Conservation (phyloP, 2,888 invertebrate species). For the Papilio elwesi region DNA sequence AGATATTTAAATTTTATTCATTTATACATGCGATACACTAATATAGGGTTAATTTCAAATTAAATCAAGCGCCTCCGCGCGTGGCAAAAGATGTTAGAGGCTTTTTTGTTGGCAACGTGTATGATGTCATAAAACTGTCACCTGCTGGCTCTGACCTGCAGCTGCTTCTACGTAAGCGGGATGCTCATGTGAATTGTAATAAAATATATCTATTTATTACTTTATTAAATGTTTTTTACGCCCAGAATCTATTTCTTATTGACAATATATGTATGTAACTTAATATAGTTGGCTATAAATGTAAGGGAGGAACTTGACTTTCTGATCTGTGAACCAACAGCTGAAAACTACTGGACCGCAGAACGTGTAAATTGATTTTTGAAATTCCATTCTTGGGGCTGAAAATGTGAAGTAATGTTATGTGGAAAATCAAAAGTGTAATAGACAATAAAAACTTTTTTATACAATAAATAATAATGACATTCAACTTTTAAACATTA, state of each 20-base stretch:
- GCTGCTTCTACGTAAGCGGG: conserved; percentile 38
- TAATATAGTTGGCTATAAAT: neutral
- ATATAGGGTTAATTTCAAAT: conserved; percentile 33
- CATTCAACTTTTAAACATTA: too few relatives aligned
- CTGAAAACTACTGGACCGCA: too few relatives aligned
- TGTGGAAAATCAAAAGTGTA: too few relatives aligned
- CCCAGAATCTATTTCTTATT: conserved; percentile 3
- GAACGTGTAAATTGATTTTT: too few relatives aligned
- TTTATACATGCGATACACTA: neutral
- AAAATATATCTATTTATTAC: conserved; percentile 22
- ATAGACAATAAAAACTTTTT: too few relatives aligned
- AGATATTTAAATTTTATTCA: conserved; percentile 1
- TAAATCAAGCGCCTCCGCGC: conserved; percentile 30
- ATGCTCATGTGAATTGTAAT: conserved; percentile 22
- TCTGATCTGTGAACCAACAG: too few relatives aligned
- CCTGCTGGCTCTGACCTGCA: conserved; percentile 40
- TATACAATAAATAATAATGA: too few relatives aligned
- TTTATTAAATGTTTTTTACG: neutral
- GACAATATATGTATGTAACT: neutral
- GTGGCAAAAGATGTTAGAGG: conserved; percentile 32
- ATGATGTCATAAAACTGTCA: conserved; percentile 41
- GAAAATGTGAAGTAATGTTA: too few relatives aligned
- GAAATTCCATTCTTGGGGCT: too few relatives aligned
- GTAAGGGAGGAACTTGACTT: too few relatives aligned
- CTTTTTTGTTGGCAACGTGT: conserved; percentile 30